Evolutionary conservation across 2,888 invertebrate species (phyloP), one percentile per base, ranked within the genome.

Genomic region (Andrena bucephala): DNA sequence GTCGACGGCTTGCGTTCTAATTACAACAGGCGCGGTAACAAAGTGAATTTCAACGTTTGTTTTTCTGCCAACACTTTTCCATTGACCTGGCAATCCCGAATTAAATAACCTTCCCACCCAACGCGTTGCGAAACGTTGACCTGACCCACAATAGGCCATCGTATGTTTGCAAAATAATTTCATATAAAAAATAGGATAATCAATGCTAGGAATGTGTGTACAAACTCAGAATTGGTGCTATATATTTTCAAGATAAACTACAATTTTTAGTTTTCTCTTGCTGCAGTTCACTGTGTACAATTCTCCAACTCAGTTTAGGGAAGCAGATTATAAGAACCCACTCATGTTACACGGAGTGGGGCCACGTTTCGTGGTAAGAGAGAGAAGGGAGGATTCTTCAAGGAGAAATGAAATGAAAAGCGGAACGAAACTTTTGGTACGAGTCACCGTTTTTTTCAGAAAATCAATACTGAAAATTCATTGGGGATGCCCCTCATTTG

Each of bases 1-100:
- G 75, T 81, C 76, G 48, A 66, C 60, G 79, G 77, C 62, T 81
- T 69, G 77, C 80, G 81, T 77, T 84, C 87, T 85, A 87, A 87
- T 87, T 87, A 87, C 87, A 79, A 81, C 73, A 59, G 81, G 71
- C 85, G 81, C 48, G 67, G 78, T 81, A 85, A 85, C 83, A 83
- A 84, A 87, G 87, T 84, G 82, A 81, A 83, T 84, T 84, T 74
- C 84, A 73, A 66, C 79, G 79, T 83, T 84, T 83, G 77, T 84
- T 74, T 74, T 65, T 66, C 83, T 27, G 57, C 13, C 59, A 27
- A 68, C 59, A n/a, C 71, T 62, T 48, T 57, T 57, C 31, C 77
- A 77, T 70, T 72, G 73, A 77, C 69, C 77, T 62, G 54, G 10
- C 81, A 63, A 72, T 76, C 63, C n/a, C 29, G 63, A 80, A 71